These are phyloP conservation scores for Urocitellus parryii DNA, from an alignment of 2,113 vertebrate genomes.

Conservation along the genomic window DNA sequence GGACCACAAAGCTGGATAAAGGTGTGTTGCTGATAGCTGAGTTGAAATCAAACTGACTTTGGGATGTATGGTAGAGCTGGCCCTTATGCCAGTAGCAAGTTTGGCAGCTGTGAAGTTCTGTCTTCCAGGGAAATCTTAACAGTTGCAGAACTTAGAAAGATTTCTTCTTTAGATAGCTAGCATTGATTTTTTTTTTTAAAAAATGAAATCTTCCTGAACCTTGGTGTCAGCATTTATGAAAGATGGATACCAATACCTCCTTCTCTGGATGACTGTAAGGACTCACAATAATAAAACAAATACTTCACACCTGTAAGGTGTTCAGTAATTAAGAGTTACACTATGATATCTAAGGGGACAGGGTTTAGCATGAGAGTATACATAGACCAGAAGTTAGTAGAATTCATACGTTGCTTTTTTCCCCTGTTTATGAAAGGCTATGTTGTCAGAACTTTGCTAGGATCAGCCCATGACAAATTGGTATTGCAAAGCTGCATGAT, in stretches of 20 bases:
- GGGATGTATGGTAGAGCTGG: neutral
- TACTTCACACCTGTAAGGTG: neutral
- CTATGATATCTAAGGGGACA: neutral
- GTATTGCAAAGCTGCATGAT: neutral
- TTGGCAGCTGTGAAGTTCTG: neutral
- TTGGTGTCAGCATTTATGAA: constrained; percentile 3
- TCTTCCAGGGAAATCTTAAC: neutral
- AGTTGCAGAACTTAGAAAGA: neutral
- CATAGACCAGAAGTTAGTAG: neutral
- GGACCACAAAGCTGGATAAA: neutral
- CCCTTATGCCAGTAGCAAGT: neutral
- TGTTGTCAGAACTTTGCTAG: neutral
- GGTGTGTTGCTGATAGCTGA: neutral
- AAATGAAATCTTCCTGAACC: neutral
- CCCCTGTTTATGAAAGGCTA: neutral
- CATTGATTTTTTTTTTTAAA: neutral
- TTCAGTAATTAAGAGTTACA: neutral
- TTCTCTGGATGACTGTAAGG: neutral
- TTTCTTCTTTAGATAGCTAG: neutral
- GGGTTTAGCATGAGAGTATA: neutral
- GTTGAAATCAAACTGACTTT: neutral
- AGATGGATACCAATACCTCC: neutral
- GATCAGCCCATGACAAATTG: neutral
- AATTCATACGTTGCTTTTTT: neutral
- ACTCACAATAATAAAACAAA: neutral